phyloP scores from a whole-genome alignment of 2,797 vertebrate genomes.

The Propithecus perrieri region DNA sequence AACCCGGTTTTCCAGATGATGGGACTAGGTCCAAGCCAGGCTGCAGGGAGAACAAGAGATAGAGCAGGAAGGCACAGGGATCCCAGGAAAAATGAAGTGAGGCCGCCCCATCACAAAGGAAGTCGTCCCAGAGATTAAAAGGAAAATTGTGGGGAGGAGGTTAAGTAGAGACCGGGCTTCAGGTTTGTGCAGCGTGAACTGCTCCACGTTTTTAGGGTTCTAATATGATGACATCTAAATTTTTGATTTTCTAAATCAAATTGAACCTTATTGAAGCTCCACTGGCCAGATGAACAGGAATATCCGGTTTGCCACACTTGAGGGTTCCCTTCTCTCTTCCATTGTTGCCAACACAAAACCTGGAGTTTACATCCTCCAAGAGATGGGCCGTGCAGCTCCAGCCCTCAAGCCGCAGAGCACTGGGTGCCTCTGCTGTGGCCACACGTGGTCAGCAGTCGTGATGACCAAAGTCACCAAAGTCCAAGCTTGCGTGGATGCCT shows the following conservation, averaged over 20 bases:
- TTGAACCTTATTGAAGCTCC: background rate
- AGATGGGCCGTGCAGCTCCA: background rate
- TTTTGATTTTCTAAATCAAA: conserved; percentile 34
- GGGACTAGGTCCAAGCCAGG: background rate
- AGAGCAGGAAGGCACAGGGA: background rate
- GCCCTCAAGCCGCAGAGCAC: background rate
- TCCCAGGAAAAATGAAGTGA: background rate
- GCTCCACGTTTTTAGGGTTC: background rate
- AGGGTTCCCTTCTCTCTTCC: background rate
- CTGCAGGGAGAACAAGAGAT: background rate
- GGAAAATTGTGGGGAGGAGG: background rate
- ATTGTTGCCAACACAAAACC: background rate
- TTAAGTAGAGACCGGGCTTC: background rate
- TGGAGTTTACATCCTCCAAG: background rate
- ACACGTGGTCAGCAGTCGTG: background rate
- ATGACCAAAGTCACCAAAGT: background rate
- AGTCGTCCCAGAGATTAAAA: background rate
- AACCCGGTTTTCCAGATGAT: background rate
- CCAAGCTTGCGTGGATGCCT: background rate
- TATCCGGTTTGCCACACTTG: background rate
- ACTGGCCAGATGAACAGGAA: background rate
- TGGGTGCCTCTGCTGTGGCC: background rate
- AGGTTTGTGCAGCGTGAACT: background rate
- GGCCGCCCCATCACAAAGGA: background rate
- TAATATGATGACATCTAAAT: background rate